These are phyloP conservation scores for Tinamus guttatus DNA, from an alignment of 2,113 vertebrate species.

Conservation along the genomic window DNA sequence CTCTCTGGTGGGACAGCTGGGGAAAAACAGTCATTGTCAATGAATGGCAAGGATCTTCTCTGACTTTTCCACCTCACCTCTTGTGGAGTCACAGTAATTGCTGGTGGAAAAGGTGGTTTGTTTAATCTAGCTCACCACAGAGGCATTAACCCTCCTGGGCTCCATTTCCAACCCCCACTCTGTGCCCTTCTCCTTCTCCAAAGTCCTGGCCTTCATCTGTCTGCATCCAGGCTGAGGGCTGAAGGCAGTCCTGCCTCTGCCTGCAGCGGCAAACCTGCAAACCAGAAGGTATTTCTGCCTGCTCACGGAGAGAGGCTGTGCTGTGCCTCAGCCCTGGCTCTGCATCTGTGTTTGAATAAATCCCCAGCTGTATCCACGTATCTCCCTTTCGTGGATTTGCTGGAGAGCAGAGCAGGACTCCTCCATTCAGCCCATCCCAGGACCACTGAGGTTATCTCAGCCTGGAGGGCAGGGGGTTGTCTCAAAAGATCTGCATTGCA, in stretches of 20 bases:
- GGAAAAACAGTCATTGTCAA: conserved; percentile 24
- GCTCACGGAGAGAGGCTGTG: background rate
- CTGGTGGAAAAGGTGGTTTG: background rate
- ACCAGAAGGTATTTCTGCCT: background rate
- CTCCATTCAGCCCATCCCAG: background rate
- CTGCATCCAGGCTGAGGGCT: too few relatives aligned
- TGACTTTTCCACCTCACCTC: background rate
- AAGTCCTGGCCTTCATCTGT: background rate
- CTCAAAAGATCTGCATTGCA: background rate
- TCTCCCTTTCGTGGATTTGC: background rate
- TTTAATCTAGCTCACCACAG: background rate
- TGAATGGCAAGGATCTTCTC: background rate
- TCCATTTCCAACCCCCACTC: background rate
- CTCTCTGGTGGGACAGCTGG: conserved; percentile 17
- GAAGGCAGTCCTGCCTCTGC: background rate
- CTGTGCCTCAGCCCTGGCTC: background rate
- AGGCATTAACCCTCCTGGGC: background rate
- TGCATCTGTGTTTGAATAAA: too few relatives aligned
- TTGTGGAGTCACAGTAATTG: background rate
- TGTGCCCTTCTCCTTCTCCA: background rate
- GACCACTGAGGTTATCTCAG: background rate
- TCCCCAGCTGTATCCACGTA: background rate
- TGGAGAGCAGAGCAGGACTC: background rate
- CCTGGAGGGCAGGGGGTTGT: background rate
- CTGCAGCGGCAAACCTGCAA: background rate